phyloP scores from a whole-genome alignment of 2,113 vertebrate species.

The Cyanoderma ruficeps region DNA sequence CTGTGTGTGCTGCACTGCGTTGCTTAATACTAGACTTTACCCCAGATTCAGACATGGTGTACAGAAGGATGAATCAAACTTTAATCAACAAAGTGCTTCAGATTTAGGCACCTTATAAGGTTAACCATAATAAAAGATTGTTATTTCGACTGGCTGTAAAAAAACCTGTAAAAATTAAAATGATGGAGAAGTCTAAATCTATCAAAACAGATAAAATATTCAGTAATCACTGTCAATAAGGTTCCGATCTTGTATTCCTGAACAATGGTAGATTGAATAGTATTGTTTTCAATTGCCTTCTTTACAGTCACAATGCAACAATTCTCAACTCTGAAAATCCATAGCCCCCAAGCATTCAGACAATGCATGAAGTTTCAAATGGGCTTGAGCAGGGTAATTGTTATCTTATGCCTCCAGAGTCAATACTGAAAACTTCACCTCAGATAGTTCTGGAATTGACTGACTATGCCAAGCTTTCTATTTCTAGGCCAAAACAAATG shows the following conservation, averaged over 20 bases:
- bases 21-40: not conserved
- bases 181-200: not conserved
- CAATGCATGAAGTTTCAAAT: not conserved
- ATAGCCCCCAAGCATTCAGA: not conserved
- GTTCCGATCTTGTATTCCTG: not conserved
- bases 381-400: not conserved
- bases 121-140: not conserved
- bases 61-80: not conserved
- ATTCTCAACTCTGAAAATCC: not conserved
- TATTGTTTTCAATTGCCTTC: not conserved
- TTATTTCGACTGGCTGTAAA: not conserved
- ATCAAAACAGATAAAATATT: not conserved
- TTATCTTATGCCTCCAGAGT: not conserved
- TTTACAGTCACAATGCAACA: not conserved
- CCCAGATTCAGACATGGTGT: not conserved
- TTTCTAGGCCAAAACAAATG: not conserved
- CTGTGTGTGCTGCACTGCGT: not conserved
- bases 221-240: not conserved
- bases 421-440: not conserved
- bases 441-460: not conserved
- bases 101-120: not conserved
- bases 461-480: not conserved
- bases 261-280: not conserved
- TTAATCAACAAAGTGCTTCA: not conserved
- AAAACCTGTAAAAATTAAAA: not conserved